Conservation (phyloP, 2,888 invertebrate species). For the Magallana nippona region DNA sequence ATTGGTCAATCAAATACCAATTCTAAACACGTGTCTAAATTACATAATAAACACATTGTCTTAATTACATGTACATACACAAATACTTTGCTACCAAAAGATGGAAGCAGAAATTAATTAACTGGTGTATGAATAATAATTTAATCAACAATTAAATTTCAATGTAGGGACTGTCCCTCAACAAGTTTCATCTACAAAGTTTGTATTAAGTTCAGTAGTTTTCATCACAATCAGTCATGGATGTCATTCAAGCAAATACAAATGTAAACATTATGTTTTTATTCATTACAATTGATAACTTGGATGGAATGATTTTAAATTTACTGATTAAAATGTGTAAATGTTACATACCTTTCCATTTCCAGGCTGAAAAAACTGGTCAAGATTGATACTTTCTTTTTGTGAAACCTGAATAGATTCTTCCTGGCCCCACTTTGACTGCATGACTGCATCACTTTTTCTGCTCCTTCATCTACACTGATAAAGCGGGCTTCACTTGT, state of each 20-base stretch:
- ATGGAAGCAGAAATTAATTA: no score
- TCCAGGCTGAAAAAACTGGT: constrained; percentile 9
- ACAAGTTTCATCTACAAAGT: constrained; percentile 6
- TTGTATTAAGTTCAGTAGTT: constrained; percentile 8
- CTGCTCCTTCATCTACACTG: background rate
- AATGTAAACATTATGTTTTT: no score
- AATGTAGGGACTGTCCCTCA: constrained; percentile 6
- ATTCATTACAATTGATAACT: background rate
- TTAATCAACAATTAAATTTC: no score
- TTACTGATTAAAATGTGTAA: background rate
- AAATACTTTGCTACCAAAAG: no score
- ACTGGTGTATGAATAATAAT: no score
- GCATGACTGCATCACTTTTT: background rate
- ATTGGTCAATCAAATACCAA: no score
- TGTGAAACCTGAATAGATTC: background rate
- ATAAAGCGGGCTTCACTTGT: background rate
- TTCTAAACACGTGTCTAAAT: no score
- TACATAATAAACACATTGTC: no score
- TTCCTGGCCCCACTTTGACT: background rate
- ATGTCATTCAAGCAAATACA: background rate
- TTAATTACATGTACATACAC: no score
- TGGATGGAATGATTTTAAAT: background rate
- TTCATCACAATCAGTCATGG: background rate
- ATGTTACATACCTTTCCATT: background rate
- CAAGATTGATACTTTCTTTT: background rate